Evolutionary conservation across 1,140 invertebrate genomes (phyloP), one percentile per base, ranked within the genome.

Genomic region (Drosophila nasuta): DNA sequence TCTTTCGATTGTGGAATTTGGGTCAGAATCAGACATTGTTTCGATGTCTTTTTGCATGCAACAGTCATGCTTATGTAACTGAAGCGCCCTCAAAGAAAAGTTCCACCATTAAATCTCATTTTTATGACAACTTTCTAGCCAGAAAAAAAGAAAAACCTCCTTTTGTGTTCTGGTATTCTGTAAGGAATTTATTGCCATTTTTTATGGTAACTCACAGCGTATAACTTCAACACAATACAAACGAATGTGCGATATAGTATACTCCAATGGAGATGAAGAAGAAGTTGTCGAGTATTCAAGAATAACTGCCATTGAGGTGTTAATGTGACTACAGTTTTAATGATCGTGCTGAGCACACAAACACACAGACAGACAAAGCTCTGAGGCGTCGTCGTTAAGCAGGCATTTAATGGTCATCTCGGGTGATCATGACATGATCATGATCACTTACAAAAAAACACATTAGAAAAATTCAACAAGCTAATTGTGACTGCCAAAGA

Each of bases 141-240:
- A 15, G 30, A 41, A 15, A 2, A 3, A 1, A 28, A 4, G 30
- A 35, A 48, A 65, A 20, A 1, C 17, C 20, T 33, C 10, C 59
- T 51, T 75, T 63, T 25, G 20, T 25, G 3, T 25, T 25, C 20
- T 25, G 20, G 59, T 75, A 30, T 65, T 51, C 15, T 11, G 46
- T 48, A 45, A 46, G 80, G 73, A 82, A 82, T 86, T 86, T 86
- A 87, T 78, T 46, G 54, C 35, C 71, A 62, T 66, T 63, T 79
- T 89, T 88, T 89, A 88, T 83, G 73, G 64, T 15, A 25, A 10
- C 1, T 64, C 60, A 63, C 1, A 20, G 15, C 11, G 41, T 8
- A 10, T 33, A 33, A 3, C 30, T 38, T 30, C 15, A 41, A 52
- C 33, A 33, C 33, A 33, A 33, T 33, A 8, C 33, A 33, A 25